Evolutionary conservation across 2,888 invertebrate genomes (phyloP).

Genomic region (Aricia artaxerxes): DNA sequence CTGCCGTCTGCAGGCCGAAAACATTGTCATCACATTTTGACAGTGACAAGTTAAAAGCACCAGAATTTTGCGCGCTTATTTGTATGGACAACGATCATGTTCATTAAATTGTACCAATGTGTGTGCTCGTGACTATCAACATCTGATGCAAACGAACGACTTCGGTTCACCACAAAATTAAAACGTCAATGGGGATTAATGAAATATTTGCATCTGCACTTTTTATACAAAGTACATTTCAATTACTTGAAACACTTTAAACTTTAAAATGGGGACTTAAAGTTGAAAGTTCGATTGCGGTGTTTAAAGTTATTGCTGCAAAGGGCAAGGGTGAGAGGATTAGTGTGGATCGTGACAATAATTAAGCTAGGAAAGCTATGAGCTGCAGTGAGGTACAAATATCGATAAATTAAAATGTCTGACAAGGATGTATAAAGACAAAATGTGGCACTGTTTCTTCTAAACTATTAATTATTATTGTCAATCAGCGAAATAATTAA

Average conservation of each 20-base stretch:
- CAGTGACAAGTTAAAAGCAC: no score
- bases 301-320: conserved; percentile 9
- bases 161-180: conserved; percentile 6
- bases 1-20: no score
- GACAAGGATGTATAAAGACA: no score
- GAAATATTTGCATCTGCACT: conserved; percentile 4
- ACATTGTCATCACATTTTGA: no score
- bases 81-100: no score
- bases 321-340: conserved; percentile 27
- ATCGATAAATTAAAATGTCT: not conserved
- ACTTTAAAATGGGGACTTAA: not conserved
- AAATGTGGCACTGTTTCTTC: no score
- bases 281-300: not conserved
- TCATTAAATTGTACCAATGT: not conserved
- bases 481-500: no score
- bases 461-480: no score
- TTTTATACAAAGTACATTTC: not conserved
- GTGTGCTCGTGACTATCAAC: not conserved
- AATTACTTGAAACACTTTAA: not conserved
- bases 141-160: not conserved
- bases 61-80: no score
- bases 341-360: conserved; percentile 24
- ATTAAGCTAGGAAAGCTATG: conserved; percentile 24
- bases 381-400: not conserved
- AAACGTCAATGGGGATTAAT: not conserved